phyloP scores from a whole-genome alignment of 2,113 vertebrate genomes.

The Ondatra zibethicus region DNA sequence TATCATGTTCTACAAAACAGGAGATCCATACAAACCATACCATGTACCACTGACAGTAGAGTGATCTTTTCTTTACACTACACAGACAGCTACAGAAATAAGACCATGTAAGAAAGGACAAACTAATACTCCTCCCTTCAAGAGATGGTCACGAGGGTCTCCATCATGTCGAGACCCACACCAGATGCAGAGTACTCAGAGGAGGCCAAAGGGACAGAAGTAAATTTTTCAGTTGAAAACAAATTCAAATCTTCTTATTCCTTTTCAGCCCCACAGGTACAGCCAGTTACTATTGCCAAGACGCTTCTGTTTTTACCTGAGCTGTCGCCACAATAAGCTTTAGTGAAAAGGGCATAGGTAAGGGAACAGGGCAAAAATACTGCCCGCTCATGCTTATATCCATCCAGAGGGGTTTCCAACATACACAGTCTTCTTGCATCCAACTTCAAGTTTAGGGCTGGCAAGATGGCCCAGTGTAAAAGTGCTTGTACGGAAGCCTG shows the following conservation, averaged over 20 bases:
- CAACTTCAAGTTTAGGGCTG: not conserved
- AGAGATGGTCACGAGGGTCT: not conserved
- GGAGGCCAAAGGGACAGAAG: not conserved
- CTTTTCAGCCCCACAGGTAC: not conserved
- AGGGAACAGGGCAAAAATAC: not conserved
- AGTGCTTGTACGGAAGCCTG: not conserved
- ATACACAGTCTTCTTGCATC: not conserved
- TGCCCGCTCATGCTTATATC: not conserved
- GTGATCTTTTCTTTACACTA: not conserved
- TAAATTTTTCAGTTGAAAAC: not conserved
- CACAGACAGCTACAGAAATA: not conserved
- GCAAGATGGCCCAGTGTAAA: not conserved
- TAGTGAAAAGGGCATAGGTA: not conserved
- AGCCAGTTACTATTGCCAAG: not conserved
- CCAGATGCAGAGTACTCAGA: not conserved
- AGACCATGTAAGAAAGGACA: not conserved
- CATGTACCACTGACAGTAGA: not conserved
- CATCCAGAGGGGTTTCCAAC: slow-evolving; percentile 13
- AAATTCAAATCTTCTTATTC: not conserved
- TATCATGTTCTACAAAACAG: not conserved
- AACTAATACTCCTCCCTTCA: not conserved
- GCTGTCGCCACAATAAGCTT: not conserved
- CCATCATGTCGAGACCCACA: not conserved
- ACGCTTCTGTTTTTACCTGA: not conserved
- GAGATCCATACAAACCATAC: not conserved